Conservation (phyloP, 2,797 vertebrate species). For the Sus cebifrons region DNA sequence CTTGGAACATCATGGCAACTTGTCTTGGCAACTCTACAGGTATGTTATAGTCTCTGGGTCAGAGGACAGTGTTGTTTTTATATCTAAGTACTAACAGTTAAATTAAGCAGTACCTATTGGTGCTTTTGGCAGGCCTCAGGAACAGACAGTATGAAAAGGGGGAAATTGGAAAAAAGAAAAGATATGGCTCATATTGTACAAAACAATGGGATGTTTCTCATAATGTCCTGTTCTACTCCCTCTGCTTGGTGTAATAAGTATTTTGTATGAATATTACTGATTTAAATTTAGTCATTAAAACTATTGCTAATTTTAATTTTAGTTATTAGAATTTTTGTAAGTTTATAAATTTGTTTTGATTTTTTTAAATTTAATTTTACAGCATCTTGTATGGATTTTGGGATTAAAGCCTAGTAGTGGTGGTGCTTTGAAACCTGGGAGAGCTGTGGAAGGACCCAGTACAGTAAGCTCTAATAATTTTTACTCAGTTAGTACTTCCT, state of each 20-base stretch:
- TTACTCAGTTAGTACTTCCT: slow-evolving; percentile 33
- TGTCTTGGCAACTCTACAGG: slow-evolving; percentile 98
- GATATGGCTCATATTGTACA: neutral
- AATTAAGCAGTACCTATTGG: neutral
- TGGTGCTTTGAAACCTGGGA: slow-evolving; percentile 97
- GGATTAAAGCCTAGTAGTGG: slow-evolving; percentile 97
- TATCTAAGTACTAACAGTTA: neutral
- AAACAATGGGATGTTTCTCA: neutral
- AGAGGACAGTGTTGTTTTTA: neutral
- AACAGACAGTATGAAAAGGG: neutral
- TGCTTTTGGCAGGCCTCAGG: neutral
- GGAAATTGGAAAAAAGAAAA: neutral
- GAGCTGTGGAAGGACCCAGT: slow-evolving; percentile 98
- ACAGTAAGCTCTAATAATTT: slow-evolving; percentile 92
- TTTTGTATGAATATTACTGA: slow-evolving; percentile 20
- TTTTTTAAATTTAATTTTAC: slow-evolving; percentile 74
- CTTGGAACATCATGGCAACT: slow-evolving; percentile 99
- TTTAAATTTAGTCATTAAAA: slow-evolving; percentile 54
- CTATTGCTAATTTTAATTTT: slow-evolving; percentile 33
- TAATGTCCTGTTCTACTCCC: neutral
- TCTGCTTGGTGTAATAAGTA: neutral
- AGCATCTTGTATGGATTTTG: slow-evolving; percentile 99
- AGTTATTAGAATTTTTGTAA: slow-evolving; percentile 12
- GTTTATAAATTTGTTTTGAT: neutral
- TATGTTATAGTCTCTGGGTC: slow-evolving; percentile 85